Evolutionary conservation across 2,797 vertebrate species (phyloP).

Genomic region (Phrynocephalus forsythii): DNA sequence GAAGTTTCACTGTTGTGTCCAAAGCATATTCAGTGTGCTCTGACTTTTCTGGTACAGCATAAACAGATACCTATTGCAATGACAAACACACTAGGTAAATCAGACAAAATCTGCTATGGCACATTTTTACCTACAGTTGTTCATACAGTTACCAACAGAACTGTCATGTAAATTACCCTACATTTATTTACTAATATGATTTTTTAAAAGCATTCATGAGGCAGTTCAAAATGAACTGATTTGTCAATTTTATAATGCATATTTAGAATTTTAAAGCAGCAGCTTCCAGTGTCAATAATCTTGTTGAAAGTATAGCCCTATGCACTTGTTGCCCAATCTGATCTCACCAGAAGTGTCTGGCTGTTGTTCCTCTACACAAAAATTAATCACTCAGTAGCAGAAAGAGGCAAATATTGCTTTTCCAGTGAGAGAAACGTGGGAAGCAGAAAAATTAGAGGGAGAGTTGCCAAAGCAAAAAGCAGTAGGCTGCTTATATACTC

Average conservation of each 20-base stretch:
- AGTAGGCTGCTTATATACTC: no score
- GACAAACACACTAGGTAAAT: conserved; percentile 4
- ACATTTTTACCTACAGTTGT: not conserved
- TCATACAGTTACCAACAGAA: not conserved
- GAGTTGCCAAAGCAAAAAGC: not conserved
- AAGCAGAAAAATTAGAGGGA: not conserved
- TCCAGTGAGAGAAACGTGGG: not conserved
- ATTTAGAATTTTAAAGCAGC: not conserved
- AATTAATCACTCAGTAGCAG: not conserved
- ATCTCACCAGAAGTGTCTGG: not conserved
- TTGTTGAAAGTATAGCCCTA: not conserved
- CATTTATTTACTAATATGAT: not conserved
- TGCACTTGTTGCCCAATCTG: not conserved
- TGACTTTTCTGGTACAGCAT: conserved; percentile 88
- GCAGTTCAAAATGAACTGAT: not conserved
- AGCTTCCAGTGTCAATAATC: not conserved
- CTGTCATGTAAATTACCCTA: not conserved
- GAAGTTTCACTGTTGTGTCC: conserved; percentile 82
- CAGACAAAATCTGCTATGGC: not conserved
- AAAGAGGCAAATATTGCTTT: not conserved
- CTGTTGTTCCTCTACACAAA: not conserved
- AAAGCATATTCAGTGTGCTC: conserved; percentile 86
- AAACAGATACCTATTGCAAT: conserved; percentile 87
- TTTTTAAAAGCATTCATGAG: not conserved
- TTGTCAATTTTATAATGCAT: not conserved